These are phyloP conservation scores for Forbesichthys papilliferus DNA, from an alignment of 2,113 vertebrate genomes.

Conservation along the genomic window DNA sequence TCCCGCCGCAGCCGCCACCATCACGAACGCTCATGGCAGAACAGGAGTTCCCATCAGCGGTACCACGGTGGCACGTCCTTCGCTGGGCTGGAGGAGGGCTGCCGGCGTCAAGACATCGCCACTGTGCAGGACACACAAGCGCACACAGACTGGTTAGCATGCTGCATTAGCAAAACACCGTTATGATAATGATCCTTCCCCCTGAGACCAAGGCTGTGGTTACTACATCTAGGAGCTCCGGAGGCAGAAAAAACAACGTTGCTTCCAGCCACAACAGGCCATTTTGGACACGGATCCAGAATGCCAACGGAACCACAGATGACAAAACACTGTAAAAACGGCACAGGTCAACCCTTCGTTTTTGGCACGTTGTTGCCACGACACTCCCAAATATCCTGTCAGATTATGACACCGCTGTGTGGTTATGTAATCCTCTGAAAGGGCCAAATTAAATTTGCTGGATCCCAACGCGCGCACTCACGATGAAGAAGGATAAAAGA, in stretches of 20 bases:
- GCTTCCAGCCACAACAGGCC: too few species aligned
- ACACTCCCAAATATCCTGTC: slow-evolving; percentile 17
- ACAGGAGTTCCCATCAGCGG: slow-evolving; percentile 87
- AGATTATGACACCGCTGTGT: slow-evolving; percentile 48
- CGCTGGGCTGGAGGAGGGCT: slow-evolving; percentile 44
- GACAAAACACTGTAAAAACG: too few species aligned
- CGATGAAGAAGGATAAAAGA: slow-evolving; percentile 39
- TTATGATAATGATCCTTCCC: too few species aligned
- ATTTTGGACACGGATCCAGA: too few species aligned
- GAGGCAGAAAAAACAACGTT: too few species aligned
- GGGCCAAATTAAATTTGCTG: slow-evolving; percentile 40
- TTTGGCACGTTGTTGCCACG: neutral
- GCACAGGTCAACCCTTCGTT: too few species aligned
- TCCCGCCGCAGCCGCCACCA: slow-evolving; percentile 77
- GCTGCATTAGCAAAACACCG: too few species aligned
- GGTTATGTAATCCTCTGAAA: slow-evolving; percentile 50
- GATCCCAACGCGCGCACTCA: slow-evolving; percentile 43
- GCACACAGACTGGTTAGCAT: neutral
- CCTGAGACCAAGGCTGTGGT: too few species aligned
- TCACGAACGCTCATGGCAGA: slow-evolving; percentile 96
- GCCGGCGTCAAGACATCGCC: slow-evolving; percentile 79
- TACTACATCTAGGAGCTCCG: too few species aligned
- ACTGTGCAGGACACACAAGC: slow-evolving; percentile 35
- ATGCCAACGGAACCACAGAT: too few species aligned
- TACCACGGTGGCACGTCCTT: slow-evolving; percentile 73